Conservation (phyloP, 2,113 vertebrate species). For the Galeopterus variegatus region DNA sequence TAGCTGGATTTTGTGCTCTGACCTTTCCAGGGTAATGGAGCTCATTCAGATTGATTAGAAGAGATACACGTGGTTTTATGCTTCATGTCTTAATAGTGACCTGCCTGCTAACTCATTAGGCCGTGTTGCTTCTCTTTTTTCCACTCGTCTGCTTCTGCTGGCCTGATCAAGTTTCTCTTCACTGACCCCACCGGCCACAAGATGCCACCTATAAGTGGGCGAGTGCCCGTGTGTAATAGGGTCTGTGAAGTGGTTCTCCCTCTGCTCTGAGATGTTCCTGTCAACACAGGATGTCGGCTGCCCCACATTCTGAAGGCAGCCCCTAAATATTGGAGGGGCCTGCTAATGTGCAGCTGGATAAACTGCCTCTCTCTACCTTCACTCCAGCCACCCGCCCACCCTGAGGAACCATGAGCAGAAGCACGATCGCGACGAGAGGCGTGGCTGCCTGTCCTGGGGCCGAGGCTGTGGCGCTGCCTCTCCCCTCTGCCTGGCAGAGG, state of each 20-base stretch:
- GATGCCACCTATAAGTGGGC: no score
- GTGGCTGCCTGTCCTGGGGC: no score
- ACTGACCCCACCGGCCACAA: neutral
- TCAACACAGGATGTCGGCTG: neutral
- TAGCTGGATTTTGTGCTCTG: neutral
- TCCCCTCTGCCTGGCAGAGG: no score
- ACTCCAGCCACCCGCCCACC: no score
- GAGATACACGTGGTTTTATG: neutral
- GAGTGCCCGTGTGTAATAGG: no score
- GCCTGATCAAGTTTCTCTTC: neutral
- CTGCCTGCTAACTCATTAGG: neutral
- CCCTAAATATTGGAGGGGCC: neutral
- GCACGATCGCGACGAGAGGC: no score
- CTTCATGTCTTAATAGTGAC: neutral
- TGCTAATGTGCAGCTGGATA: no score
- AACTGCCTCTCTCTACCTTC: no score
- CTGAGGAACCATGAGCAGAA: no score
- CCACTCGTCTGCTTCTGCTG: neutral
- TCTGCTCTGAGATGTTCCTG: neutral
- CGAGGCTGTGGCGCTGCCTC: no score
- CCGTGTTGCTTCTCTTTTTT: neutral
- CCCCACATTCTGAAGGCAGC: neutral
- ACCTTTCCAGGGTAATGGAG: neutral
- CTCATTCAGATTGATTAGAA: neutral
- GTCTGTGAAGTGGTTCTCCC: neutral